phyloP scores from a whole-genome alignment of 2,797 vertebrate species.

The Aphelocoma californica region DNA sequence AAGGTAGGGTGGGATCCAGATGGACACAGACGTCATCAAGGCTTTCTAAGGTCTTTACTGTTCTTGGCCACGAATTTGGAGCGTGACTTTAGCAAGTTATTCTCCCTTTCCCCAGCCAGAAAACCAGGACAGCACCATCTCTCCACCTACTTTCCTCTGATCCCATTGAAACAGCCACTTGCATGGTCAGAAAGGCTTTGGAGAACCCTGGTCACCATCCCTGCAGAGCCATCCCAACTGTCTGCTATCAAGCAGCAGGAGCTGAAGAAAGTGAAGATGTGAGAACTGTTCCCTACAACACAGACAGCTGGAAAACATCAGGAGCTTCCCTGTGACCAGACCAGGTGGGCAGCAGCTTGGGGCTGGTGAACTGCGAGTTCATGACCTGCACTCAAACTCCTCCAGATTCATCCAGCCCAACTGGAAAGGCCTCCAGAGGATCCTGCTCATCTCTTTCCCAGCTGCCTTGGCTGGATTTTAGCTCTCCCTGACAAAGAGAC shows the following conservation, averaged over 20 bases:
- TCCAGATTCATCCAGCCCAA: conserved; percentile 50
- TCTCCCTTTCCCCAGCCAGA: not conserved
- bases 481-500: conserved; percentile 37
- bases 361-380: conserved; percentile 38
- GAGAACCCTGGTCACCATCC: not conserved
- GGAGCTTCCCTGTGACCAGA: conserved; percentile 12
- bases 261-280: not conserved
- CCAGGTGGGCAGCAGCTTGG: conserved; percentile 53
- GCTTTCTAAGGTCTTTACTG: not conserved
- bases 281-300: not conserved
- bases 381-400: conserved; percentile 50
- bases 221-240: not conserved
- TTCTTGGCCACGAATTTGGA: not conserved
- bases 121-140: not conserved
- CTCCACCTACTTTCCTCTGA: not conserved
- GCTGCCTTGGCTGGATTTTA: conserved; percentile 25
- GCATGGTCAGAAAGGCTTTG: not conserved
- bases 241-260: not conserved
- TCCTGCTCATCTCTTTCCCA: not conserved
- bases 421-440: conserved; percentile 36
- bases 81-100: not conserved
- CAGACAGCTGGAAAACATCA: conserved; percentile 63
- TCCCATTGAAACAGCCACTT: not conserved
- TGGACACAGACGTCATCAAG: rapidly evolving
- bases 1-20: not conserved